Conservation (phyloP, 2,888 invertebrate genomes). For the Deladenus siricidicola region DNA sequence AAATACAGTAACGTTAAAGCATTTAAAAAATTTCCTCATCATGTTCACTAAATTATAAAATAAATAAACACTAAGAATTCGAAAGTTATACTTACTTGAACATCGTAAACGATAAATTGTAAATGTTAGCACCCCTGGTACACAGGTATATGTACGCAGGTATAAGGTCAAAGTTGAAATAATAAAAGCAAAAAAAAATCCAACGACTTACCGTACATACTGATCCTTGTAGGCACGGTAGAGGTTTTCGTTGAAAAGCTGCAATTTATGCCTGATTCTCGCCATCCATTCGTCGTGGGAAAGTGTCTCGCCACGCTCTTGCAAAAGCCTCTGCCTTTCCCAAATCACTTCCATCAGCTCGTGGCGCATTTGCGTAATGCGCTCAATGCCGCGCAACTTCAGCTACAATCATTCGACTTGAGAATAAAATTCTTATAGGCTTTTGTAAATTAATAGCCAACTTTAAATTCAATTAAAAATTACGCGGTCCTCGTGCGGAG, state of each 20-base stretch:
- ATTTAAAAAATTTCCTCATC: no score
- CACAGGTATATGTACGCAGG: no score
- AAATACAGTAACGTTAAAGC: no score
- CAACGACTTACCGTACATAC: slow-evolving; percentile 41
- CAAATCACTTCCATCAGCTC: slow-evolving; percentile 32
- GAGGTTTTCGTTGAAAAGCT: slow-evolving; percentile 41
- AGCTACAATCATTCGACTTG: no score
- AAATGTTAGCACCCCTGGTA: no score
- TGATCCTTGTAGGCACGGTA: slow-evolving; percentile 51
- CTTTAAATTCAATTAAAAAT: slow-evolving; percentile 3
- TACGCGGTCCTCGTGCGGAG: slow-evolving; percentile 49
- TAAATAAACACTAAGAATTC: no score
- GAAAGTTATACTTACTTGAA: no score
- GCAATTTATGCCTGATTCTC: slow-evolving; percentile 34
- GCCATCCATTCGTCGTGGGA: slow-evolving; percentile 33
- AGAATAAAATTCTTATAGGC: no score
- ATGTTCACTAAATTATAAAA: no score
- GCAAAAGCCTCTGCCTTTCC: slow-evolving; percentile 16
- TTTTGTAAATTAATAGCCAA: neutral
- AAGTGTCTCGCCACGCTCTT: neutral
- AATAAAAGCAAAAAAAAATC: neutral
- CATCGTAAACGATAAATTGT: no score
- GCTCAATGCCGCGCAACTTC: slow-evolving; percentile 35
- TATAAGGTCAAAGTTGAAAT: neutral
- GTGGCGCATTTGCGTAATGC: slow-evolving; percentile 34